These are phyloP conservation scores for Schizaphis graminum DNA, from an alignment of 2,888 invertebrate genomes.

Conservation along the genomic window DNA sequence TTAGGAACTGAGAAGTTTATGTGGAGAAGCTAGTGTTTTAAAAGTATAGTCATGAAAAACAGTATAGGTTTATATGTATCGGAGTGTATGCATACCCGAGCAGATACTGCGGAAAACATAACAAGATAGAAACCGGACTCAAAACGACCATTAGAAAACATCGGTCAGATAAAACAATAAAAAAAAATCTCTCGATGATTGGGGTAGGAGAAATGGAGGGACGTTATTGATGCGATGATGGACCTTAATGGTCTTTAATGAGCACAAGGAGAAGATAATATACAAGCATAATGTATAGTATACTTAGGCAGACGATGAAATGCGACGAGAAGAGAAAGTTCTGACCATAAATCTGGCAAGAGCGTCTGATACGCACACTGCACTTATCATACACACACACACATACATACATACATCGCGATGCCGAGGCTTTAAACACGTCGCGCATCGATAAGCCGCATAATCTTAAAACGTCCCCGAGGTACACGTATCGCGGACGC, in stretches of 20 bases:
- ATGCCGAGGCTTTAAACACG: neutral
- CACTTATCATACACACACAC: neutral
- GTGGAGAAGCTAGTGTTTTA: neutral
- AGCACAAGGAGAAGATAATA: neutral
- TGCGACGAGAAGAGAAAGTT: neutral
- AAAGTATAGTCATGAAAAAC: neutral
- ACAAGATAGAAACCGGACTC: too few relatives aligned
- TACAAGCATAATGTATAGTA: neutral
- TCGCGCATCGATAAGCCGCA: constrained; percentile 34
- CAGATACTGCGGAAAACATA: neutral
- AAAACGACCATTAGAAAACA: neutral
- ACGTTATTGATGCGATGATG: neutral
- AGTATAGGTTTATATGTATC: neutral
- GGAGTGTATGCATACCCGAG: neutral
- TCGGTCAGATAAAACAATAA: neutral
- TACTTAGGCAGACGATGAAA: neutral
- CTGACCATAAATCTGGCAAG: neutral
- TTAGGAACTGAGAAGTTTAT: neutral
- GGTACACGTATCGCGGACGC: neutral
- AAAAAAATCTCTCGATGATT: neutral
- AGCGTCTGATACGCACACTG: neutral
- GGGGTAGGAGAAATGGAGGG: neutral
- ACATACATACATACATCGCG: too few relatives aligned
- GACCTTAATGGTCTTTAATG: neutral
- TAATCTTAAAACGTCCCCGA: constrained; percentile 33